phyloP scores from a whole-genome alignment of 2,888 invertebrate species.

The Teinopalpus imperialis region DNA sequence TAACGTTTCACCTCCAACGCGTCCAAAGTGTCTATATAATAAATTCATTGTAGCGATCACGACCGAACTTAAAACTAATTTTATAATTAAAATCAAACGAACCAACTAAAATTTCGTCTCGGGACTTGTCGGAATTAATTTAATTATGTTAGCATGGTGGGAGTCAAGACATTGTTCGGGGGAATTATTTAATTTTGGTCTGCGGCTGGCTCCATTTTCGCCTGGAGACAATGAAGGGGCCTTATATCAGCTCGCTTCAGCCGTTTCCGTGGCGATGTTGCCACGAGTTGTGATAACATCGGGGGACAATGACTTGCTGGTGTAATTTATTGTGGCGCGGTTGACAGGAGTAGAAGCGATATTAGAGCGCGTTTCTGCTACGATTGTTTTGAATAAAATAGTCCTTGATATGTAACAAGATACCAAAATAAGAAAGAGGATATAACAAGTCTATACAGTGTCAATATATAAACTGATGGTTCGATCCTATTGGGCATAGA shows the following conservation, averaged over 20 bases:
- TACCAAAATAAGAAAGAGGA: no score
- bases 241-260: constrained; percentile 12
- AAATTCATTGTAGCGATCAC: neutral
- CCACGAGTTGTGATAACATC: constrained; percentile 19
- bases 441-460: no score
- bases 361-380: neutral
- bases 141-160: constrained; percentile 9
- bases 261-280: constrained; percentile 13
- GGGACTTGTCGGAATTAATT: constrained; percentile 18
- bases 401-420: no score
- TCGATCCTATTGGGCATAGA: no score
- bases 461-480: no score
- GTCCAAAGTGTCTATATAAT: no score
- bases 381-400: neutral
- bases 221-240: constrained; percentile 9
- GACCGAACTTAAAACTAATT: constrained; percentile 8
- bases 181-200: constrained; percentile 19
- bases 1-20: no score
- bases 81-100: constrained; percentile 21
- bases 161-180: constrained; percentile 4
- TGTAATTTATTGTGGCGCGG: constrained; percentile 17
- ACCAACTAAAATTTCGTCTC: constrained; percentile 15
- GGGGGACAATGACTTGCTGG: constrained; percentile 17
- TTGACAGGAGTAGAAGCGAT: neutral
- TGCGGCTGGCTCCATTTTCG: constrained; percentile 12